phyloP scores from a whole-genome alignment of 2,797 vertebrate species.

The Valencia hispanica region DNA sequence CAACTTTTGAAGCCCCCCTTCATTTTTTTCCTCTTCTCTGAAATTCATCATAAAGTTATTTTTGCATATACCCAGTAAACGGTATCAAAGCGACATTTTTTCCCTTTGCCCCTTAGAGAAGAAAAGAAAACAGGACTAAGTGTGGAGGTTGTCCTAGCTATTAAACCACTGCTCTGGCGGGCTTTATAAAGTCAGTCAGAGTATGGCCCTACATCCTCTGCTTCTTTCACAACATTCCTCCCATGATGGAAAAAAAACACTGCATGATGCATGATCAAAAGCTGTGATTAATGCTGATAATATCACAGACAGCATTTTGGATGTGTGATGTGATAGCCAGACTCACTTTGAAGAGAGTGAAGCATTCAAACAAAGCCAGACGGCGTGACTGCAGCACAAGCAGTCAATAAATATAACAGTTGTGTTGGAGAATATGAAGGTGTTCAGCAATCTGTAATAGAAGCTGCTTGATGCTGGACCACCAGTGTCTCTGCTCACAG shows the following conservation, averaged over 20 bases:
- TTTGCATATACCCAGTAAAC: constrained; percentile 86
- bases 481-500: neutral
- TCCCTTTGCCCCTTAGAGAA: constrained; percentile 34
- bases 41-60: constrained; percentile 83
- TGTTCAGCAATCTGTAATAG: constrained; percentile 20
- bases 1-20: constrained; percentile 82
- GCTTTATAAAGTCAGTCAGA: constrained; percentile 62
- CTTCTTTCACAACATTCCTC: constrained; percentile 62
- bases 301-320: constrained; percentile 55
- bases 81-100: constrained; percentile 84
- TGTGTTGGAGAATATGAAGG: constrained; percentile 25
- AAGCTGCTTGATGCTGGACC: neutral
- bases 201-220: constrained; percentile 45
- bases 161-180: constrained; percentile 23
- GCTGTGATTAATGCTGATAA: constrained; percentile 71
- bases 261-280: constrained; percentile 58
- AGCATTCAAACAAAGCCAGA: constrained; percentile 48
- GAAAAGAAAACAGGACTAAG: constrained; percentile 42
- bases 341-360: constrained; percentile 62
- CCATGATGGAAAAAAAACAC: constrained; percentile 55
- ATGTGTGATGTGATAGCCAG: constrained; percentile 55
- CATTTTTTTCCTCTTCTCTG: constrained; percentile 65
- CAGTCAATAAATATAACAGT: constrained; percentile 20
- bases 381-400: constrained; percentile 34
- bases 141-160: constrained; percentile 41